These are phyloP conservation scores for Ectemnius lituratus DNA, from an alignment of 2,888 invertebrate genomes.

Conservation along the genomic window DNA sequence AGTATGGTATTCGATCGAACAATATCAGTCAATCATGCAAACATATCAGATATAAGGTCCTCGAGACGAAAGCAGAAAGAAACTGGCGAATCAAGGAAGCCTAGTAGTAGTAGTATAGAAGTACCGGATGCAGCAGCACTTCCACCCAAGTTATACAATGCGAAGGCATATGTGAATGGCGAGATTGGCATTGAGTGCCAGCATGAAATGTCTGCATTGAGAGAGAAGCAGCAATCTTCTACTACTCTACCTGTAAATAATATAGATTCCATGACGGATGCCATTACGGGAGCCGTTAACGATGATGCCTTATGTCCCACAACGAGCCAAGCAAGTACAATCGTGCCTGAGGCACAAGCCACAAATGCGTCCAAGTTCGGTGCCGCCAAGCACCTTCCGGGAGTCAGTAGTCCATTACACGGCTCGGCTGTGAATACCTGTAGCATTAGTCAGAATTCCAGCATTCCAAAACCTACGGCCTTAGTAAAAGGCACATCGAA, in stretches of 20 bases:
- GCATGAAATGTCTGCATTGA: constrained; percentile 5
- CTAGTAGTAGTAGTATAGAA: constrained; percentile 33
- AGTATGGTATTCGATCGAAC: constrained; percentile 60
- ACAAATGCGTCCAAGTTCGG: constrained; percentile 42
- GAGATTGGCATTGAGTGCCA: constrained; percentile 5
- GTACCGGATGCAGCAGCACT: constrained; percentile 23
- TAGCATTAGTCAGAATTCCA: constrained; percentile 79
- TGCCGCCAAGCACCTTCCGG: constrained; percentile 33
- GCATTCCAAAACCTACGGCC: constrained; percentile 94
- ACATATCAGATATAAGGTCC: constrained; percentile 60
- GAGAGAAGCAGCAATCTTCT: constrained; percentile 21
- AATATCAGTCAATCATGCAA: constrained; percentile 68
- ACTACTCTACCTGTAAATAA: constrained; percentile 17
- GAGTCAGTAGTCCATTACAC: constrained; percentile 50
- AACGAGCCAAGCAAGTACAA: background rate
- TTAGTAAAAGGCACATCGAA: constrained; percentile 94
- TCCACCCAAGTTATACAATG: constrained; percentile 20
- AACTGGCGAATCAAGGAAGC: constrained; percentile 33
- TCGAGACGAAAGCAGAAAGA: constrained; percentile 31
- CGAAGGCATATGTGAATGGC: constrained; percentile 23
- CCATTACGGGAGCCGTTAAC: constrained; percentile 24
- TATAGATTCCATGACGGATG: constrained; percentile 21
- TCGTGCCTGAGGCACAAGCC: constrained; percentile 11
- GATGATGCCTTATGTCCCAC: constrained; percentile 15
- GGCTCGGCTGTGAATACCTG: constrained; percentile 40